Evolutionary conservation across 2,888 invertebrate species (phyloP), one percentile per base, ranked within the genome.

Genomic region (Trichopria drosophilae): DNA sequence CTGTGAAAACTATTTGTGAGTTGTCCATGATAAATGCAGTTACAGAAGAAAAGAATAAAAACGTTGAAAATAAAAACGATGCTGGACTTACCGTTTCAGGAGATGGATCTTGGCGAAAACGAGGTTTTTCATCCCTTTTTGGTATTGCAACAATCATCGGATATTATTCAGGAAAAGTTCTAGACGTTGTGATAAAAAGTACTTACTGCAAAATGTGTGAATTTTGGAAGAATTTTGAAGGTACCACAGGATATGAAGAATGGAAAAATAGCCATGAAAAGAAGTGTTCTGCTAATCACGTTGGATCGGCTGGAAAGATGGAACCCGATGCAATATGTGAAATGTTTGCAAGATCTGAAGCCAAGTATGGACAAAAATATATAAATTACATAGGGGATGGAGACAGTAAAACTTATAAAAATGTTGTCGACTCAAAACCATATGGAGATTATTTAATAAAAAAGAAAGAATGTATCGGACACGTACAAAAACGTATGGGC

Each of bases 381-480:
- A 6, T 16, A 6, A 10, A 3, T 31, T 31, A 31, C 6, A 31
- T n/a, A n/a, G n/a, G n/a, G n/a, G n/a, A n/a, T n/a, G n/a, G n/a
- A n/a, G n/a, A n/a, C n/a, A n/a, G n/a, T n/a, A 31, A 31, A 31
- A 31, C 31, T 31, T 31, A 31, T 7, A 31, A 31, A 31, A 16
- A 6, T 6, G 6, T 31, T 16, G 31, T 31, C 15, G 52, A 51
- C 3, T 13, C 28, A 5, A 39, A 48, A 15, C 48, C 54, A 3
- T 52, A 57, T 47, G 49, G 54, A 3, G 49, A 55, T 20, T 31
- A 22, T 45, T 5, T 1, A 13, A 37, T 36, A 9, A 35, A 20
- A 35, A 55, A 55, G 44, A 55, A 51, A 40, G 44, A 51, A 42
- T n/a, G n/a, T n/a, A n/a, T n/a, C n/a, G n/a, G n/a, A n/a, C n/a